These are phyloP conservation scores for Chironomus tepperi DNA, from an alignment of 1,140 invertebrate genomes.

Conservation along the genomic window DNA sequence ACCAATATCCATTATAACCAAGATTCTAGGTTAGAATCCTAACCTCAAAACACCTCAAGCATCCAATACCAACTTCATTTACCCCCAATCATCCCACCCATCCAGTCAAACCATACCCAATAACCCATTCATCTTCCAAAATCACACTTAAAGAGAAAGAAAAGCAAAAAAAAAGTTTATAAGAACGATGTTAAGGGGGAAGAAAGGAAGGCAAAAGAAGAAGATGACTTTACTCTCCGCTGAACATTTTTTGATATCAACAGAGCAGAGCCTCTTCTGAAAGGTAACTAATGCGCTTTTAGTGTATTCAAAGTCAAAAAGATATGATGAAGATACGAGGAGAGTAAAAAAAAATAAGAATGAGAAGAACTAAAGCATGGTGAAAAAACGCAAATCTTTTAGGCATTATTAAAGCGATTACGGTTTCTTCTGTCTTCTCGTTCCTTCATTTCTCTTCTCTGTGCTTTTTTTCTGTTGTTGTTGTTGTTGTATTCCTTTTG, in stretches of 20 bases:
- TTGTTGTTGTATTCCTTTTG: too few relatives aligned
- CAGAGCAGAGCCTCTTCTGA: neutral
- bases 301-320: slow-evolving; percentile 25
- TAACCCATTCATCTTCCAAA: too few relatives aligned
- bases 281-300: slow-evolving; percentile 26
- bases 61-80: too few relatives aligned
- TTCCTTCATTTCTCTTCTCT: neutral
- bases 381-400: slow-evolving; percentile 8
- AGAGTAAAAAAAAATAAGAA: slow-evolving; percentile 9
- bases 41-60: too few relatives aligned
- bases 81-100: too few relatives aligned
- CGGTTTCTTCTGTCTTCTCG: neutral
- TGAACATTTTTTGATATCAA: slow-evolving; percentile 3
- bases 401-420: slow-evolving; percentile 18
- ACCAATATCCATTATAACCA: too few relatives aligned
- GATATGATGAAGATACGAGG: slow-evolving; percentile 25
- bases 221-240: neutral
- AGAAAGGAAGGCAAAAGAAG: neutral
- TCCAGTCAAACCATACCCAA: too few relatives aligned
- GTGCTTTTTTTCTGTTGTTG: neutral
- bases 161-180: neutral
- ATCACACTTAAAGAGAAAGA: too few relatives aligned
- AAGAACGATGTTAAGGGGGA: neutral
- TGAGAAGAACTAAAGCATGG: neutral
- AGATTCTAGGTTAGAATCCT: too few relatives aligned